Evolutionary conservation across 2,113 vertebrate genomes (phyloP), one percentile per base, ranked within the genome.

Genomic region (Propithecus coquereli): DNA sequence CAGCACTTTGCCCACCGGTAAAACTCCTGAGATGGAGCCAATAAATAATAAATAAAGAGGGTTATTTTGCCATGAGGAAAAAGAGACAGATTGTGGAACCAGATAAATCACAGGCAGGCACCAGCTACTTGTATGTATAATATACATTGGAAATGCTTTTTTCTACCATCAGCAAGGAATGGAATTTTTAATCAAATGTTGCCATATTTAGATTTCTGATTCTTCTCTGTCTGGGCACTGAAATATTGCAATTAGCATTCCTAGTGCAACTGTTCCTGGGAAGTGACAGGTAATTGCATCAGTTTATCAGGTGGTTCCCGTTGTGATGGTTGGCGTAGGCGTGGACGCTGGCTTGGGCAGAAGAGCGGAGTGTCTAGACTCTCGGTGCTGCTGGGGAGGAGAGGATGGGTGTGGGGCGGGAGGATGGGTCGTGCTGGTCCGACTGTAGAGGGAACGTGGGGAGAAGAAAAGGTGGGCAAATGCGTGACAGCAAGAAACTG

Each of bases 21-120:
- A 57, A 80, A 34, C 32, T 54, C 32, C 61, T 6, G 32, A 68
- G 87, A 43, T 20, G n/a, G 43, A 20, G 1, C 20, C 52, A 25
- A 32, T 11, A 63, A 30, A 63, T 63, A 30, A 30, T 30, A 63
- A 63, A 63, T 63, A 9, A 37, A 47, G 32, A 8, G 34, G 27
- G 13, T 59, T 83, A 12, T 76, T 91, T 87, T 82, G 18, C 73
- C 47, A 54, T 5, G 57, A 93, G 45, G 50, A 86, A 63, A 74
- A 83, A 59, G 70, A 76, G 71, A 34, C 1, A 71, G 79, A 25
- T 12, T 30, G 9, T 30, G 22, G 84, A 87, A 45, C 23, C 66
- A 68, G 23, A 6, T 25, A 23, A 7, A 14, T 34, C 8, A 34
- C 20, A 3, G 0, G 8, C 37, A 20, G 10, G n/a, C 27, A 34